Evolutionary conservation across 2,113 vertebrate species (phyloP).

Genomic region (Puntigrus tetrazona): DNA sequence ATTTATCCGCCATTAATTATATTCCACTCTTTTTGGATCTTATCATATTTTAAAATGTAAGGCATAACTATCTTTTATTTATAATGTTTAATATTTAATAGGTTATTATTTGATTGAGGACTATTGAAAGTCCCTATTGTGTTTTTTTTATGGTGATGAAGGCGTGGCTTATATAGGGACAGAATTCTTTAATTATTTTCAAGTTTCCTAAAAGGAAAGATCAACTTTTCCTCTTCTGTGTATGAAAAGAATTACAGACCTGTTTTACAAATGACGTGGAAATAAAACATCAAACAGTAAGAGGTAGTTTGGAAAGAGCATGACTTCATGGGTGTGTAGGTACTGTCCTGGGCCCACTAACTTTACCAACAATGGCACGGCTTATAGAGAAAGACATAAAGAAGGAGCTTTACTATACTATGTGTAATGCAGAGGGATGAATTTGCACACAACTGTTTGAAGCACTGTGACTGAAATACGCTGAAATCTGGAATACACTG

Average conservation of each 20-base stretch:
- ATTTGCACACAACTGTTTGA: slow-evolving; percentile 21
- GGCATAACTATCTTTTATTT: too few species aligned
- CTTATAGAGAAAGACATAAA: slow-evolving; percentile 24
- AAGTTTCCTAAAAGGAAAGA: slow-evolving; percentile 32
- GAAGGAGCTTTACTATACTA: neutral
- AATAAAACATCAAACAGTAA: slow-evolving; percentile 50
- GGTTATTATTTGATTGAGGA: too few species aligned
- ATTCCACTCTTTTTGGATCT: too few species aligned
- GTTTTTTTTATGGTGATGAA: neutral
- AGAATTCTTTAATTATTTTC: slow-evolving; percentile 7
- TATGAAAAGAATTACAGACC: slow-evolving; percentile 36
- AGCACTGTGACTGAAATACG: neutral
- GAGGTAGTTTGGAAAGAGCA: neutral
- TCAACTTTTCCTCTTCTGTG: slow-evolving; percentile 36
- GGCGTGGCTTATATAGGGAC: neutral
- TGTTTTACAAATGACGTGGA: slow-evolving; percentile 42
- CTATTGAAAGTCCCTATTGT: too few species aligned
- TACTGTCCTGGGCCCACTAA: slow-evolving; percentile 43
- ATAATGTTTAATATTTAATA: too few species aligned
- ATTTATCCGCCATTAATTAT: too few species aligned
- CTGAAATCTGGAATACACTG: neutral
- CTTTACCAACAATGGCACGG: slow-evolving; percentile 12
- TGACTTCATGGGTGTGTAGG: slow-evolving; percentile 44
- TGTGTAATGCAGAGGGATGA: slow-evolving; percentile 37
- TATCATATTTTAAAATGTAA: too few species aligned